Evolutionary conservation across 2,888 invertebrate species (phyloP), one percentile per base, ranked within the genome.

Genomic region (Hydraecia micacea): DNA sequence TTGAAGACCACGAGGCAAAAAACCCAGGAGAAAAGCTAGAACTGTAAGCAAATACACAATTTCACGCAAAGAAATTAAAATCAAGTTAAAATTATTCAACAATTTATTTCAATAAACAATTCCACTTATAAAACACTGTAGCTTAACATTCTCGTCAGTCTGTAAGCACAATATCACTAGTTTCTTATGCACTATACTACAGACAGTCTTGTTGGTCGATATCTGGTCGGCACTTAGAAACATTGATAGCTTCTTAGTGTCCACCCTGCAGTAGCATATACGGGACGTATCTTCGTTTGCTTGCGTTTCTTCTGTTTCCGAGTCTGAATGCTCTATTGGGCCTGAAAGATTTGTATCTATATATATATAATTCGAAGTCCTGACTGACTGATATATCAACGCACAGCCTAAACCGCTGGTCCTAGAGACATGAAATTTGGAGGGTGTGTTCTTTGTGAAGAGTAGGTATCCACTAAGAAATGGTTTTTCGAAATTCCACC

Each of bases 111-210:
- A 96, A 92, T 93, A 96, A 36, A 96, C 95, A 89, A 98, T 97
- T 42, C 98, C 98, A 84, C 98, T 98, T 87, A 99, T 97, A 93
- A 98, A 98, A 92, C 98, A 98, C 94, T 98, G 98, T 81, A 99
- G 96, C 28, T 97, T 97, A 15, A 99, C 97, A 93, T 98, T 98
- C 75, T 98, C 98, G 80, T 98, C 97, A 36, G 98, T 97, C 86
- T 98, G 97, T 82, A 99, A 95, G 89, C 98, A 97, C 90, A 99
- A 94, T 91, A 98, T 98, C 0, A 98, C 97, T 90, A 98, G 97
- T 91, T 97, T 97, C 82, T 98, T 98, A 83, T 98, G 97, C 42
- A 98, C 97, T 80, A 99, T 98, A 92, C 98, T 98, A 91, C 99
- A 99, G 42, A 98, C 96, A 0, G 98, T 97, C 88, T 97, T 97